Evolutionary conservation across 2,113 vertebrate genomes (phyloP).

Genomic region (Perca fluviatilis): DNA sequence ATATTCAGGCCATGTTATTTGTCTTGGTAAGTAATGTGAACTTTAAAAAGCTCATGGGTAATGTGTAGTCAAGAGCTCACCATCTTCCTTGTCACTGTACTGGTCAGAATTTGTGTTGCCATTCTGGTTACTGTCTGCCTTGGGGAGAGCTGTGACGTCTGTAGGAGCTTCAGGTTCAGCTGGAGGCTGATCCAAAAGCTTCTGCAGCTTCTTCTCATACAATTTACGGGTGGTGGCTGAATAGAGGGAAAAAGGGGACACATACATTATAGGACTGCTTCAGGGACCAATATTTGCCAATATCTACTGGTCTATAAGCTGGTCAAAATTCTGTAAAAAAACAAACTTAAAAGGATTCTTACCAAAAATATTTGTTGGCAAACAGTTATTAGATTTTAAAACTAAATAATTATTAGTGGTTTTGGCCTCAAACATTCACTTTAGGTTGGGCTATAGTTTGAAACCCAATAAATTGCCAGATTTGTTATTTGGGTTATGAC

Average conservation of each 20-base stretch:
- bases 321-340: neutral
- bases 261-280: neutral
- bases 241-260: neutral
- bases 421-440: too few species aligned
- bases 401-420: too few species aligned
- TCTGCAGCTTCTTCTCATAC: slow-evolving; percentile 94
- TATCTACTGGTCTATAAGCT: neutral
- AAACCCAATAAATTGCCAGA: too few species aligned
- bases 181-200: slow-evolving; percentile 88
- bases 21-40: neutral
- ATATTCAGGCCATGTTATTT: neutral
- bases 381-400: too few species aligned
- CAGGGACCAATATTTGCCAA: neutral
- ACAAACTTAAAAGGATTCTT: neutral
- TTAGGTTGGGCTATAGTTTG: too few species aligned
- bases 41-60: neutral
- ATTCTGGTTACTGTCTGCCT: slow-evolving; percentile 90
- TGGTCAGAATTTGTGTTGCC: slow-evolving; percentile 94
- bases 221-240: slow-evolving; percentile 92
- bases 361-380: neutral
- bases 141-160: slow-evolving; percentile 86
- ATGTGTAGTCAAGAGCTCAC: slow-evolving; percentile 73
- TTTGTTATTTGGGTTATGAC: too few species aligned
- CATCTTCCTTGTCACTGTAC: slow-evolving; percentile 97
- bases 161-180: slow-evolving; percentile 78